A percentile compares a stretch with the other conserved stretches of the same genome.
These are phyloP conservation scores for Scaptomyza pallida DNA, from an alignment of 1,140 invertebrate species.

Conservation along the genomic window DNA sequence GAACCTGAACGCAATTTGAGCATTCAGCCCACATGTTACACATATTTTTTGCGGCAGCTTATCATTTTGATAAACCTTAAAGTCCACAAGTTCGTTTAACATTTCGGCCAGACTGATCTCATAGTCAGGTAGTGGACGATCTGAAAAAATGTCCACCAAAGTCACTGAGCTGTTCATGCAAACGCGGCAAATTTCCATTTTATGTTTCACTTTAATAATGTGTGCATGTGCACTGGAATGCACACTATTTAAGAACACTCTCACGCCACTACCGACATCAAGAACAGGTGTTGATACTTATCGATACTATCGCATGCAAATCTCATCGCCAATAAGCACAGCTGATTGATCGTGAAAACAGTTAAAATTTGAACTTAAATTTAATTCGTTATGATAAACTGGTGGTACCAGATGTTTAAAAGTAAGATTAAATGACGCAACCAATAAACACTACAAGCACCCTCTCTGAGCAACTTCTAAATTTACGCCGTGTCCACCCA, in stretches of 20 bases:
- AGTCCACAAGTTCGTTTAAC: slow-evolving; percentile 4
- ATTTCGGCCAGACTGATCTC: slow-evolving; percentile 7
- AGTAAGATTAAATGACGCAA: slow-evolving; percentile 56
- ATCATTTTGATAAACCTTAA: slow-evolving; percentile 2
- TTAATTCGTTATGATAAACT: not conserved
- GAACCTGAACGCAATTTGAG: slow-evolving; percentile 7
- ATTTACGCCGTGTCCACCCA: slow-evolving; percentile 56
- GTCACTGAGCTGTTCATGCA: not conserved
- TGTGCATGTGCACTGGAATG: too few species aligned
- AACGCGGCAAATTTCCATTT: slow-evolving; percentile 15
- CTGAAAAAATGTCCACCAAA: slow-evolving; percentile 14
- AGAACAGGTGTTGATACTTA: not conserved
- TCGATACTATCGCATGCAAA: slow-evolving; percentile 5
- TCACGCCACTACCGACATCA: too few species aligned
- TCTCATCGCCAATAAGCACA: too few species aligned
- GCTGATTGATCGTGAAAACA: too few species aligned
- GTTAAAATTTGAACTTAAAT: not conserved
- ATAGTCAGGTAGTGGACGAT: slow-evolving; percentile 1
- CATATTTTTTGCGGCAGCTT: slow-evolving; percentile 10
- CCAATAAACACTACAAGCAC: not conserved
- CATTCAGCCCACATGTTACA: slow-evolving; percentile 1
- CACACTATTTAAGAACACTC: not conserved
- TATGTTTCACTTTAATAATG: not conserved
- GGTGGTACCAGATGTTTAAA: too few species aligned
- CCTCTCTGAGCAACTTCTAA: slow-evolving; percentile 29